Conservation (phyloP, 92 coral and sea anemone genomes). For the Epizoanthus stellaris region DNA sequence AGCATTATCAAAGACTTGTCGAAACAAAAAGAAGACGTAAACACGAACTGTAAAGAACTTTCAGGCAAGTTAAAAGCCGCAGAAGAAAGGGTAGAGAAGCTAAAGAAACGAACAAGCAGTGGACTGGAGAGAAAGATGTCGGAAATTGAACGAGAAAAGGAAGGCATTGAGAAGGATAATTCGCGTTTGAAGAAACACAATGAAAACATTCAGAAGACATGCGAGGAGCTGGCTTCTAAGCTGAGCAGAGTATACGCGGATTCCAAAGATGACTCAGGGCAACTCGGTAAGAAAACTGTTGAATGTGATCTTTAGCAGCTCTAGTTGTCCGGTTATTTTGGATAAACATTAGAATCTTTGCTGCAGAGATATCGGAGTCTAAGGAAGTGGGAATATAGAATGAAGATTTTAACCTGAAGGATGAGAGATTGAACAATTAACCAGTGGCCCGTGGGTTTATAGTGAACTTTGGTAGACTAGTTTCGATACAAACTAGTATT, state of each 20-base stretch:
- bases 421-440: too few species aligned
- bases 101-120: conserved; percentile 18
- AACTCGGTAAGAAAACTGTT: conserved; percentile 40
- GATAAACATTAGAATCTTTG: too few species aligned
- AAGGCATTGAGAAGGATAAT: conserved; percentile 63
- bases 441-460: too few species aligned
- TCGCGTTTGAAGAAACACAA: conserved; percentile 64
- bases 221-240: conserved; percentile 84
- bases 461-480: too few species aligned
- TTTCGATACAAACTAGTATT: too few species aligned
- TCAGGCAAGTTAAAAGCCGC: conserved; percentile 41
- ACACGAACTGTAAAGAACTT: conserved; percentile 47
- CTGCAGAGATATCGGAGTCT: too few species aligned
- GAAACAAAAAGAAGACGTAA: conserved; percentile 35
- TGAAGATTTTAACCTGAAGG: too few species aligned
- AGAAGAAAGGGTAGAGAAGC: conserved; percentile 40
- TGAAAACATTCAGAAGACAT: conserved; percentile 77
- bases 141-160: conserved; percentile 48
- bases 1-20: conserved; percentile 40
- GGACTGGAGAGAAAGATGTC: conserved; percentile 65
- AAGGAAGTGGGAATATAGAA: too few species aligned
- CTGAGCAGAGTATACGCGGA: conserved; percentile 69
- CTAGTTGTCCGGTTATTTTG: too few species aligned
- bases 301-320: too few species aligned
- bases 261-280: neutral